Evolutionary conservation across 2,113 vertebrate species (phyloP), one percentile per base, ranked within the genome.

Genomic region (Mus spicilegus): DNA sequence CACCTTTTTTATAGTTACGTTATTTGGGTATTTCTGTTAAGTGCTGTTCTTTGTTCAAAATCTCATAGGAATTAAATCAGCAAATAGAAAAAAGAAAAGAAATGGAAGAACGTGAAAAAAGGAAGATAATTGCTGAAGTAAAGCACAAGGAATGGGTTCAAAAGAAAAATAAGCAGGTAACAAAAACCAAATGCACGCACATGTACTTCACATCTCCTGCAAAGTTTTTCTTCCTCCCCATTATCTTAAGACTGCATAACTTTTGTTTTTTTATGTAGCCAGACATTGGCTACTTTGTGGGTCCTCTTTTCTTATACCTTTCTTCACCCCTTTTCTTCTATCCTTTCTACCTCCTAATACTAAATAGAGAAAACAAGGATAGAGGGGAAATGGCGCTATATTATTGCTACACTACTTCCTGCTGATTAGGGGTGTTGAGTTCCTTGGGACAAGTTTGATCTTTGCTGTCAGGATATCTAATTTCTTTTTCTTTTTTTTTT

Each of bases 101-200:
- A 97, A 98, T 99, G 95, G 95, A 95, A 95, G 98, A 99, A 87
- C 97, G 58, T 87, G 98, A 99, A 96, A 98, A 96, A 92, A 99
- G 99, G 97, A 99, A 98, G 98, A 93, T 96, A 22, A 91, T 98
- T 20, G 98, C 98, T 91, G 99, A 99, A 95, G 98, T 99, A 96
- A 99, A 98, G 94, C 99, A 99, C 85, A 99, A 98, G 80, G 98
- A 99, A 65, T 99, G 99, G 99, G 98, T 99, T 12, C 98, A 99
- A 58, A 98, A 98, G 95, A 99, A 99, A 92, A 98, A 97, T 95
- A 98, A 99, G 81, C 98, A 99, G 99, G 99, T 99, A 98, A 98
- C 63, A 19, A 42, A 96, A 58, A 82, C 22, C 65, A 87, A 51
- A 70, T 20, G 30, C 85, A 36, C 33, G 26, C 7, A 14, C 58